A percentile compares a stretch with the other conserved stretches of the same genome.
Conservation (phyloP, 1,140 invertebrate genomes). For the Drosophila sp. region DNA sequence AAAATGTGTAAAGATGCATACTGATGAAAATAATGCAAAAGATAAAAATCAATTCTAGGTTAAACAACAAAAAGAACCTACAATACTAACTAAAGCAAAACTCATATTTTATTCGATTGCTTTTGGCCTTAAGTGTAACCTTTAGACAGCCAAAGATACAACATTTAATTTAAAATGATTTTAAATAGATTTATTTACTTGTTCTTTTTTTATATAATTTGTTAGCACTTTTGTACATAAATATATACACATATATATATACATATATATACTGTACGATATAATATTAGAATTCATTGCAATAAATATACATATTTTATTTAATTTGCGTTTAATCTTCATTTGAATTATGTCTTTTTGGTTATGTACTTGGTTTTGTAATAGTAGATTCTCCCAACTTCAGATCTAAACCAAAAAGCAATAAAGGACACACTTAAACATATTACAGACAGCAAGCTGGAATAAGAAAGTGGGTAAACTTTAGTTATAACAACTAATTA, state of each 20-base stretch:
- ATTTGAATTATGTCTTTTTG: background rate
- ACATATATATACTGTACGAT: conserved; percentile 23
- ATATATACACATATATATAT: conserved; percentile 48
- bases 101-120: background rate
- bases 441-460: conserved; percentile 12
- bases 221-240: conserved; percentile 32
- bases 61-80: background rate
- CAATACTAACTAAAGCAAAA: conserved; percentile 7
- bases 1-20: conserved; percentile 62
- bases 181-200: background rate
- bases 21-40: conserved; percentile 33
- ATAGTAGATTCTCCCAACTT: background rate
- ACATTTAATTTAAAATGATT: conserved; percentile 3
- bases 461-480: conserved; percentile 13
- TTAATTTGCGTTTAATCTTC: conserved; percentile 38
- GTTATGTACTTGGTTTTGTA: background rate
- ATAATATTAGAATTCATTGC: conserved; percentile 22
- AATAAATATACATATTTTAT: conserved; percentile 34
- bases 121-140: background rate
- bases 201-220: conserved; percentile 7
- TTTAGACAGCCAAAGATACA: conserved; percentile 53
- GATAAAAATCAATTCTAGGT: conserved; percentile 20
- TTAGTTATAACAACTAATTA: conserved; percentile 33
- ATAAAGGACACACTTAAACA: conserved; percentile 19
- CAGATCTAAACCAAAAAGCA: conserved; percentile 13